A percentile compares a stretch with the other conserved stretches of the same genome.
phyloP scores from a whole-genome alignment of 2,113 vertebrate genomes.

The Brachyhypopomus occidentalis region DNA sequence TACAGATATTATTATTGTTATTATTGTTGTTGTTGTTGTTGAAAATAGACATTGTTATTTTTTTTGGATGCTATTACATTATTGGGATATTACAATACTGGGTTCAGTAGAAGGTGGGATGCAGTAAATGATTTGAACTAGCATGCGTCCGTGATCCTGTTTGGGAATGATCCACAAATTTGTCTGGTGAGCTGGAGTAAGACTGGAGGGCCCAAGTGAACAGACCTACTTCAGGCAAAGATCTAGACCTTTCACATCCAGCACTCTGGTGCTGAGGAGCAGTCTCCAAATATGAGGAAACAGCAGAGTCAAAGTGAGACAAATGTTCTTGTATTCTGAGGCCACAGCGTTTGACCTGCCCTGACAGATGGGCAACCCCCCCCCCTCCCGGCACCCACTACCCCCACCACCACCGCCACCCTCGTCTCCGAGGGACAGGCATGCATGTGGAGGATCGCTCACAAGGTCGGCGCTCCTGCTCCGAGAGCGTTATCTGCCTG shows the following conservation, averaged over 20 bases:
- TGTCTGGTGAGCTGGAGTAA: too few species aligned
- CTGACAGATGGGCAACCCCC: constrained; percentile 46
- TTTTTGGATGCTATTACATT: too few species aligned
- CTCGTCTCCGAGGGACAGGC: constrained; percentile 12
- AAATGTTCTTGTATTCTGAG: constrained; percentile 28
- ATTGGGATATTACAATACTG: too few species aligned
- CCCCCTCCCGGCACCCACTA: background rate
- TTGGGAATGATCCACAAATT: too few species aligned
- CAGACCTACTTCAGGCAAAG: background rate
- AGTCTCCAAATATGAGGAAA: background rate
- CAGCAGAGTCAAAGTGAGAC: constrained; percentile 38
- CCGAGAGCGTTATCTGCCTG: constrained; percentile 52
- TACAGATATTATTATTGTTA: too few species aligned
- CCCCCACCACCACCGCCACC: constrained; percentile 5
- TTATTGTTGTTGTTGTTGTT: too few species aligned
- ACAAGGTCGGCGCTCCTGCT: constrained; percentile 46
- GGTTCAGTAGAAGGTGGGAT: too few species aligned
- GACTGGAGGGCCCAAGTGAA: too few species aligned
- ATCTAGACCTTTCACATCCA: background rate
- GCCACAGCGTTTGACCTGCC: constrained; percentile 44
- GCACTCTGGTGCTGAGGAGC: background rate
- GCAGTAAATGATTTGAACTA: too few species aligned
- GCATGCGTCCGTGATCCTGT: too few species aligned
- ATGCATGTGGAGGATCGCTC: constrained; percentile 32
- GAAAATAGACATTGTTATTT: too few species aligned